A percentile compares a stretch with the other conserved stretches of the same genome.
Evolutionary conservation across 1,140 invertebrate species (phyloP).

Genomic region (Drosophila nannoptera): DNA sequence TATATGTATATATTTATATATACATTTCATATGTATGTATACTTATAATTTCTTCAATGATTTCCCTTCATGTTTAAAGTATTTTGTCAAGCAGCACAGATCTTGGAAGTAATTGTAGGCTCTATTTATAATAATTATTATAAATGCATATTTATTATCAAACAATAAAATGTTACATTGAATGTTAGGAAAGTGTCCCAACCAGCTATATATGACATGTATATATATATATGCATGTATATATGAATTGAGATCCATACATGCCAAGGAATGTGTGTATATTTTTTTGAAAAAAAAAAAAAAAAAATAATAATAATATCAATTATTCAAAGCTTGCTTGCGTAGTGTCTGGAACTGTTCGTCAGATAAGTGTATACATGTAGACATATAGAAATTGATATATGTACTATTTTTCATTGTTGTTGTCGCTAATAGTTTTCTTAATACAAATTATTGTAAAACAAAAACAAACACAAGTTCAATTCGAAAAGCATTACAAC

Average conservation of each 20-base stretch:
- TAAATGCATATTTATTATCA: slow-evolving; percentile 6
- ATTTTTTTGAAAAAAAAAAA: slow-evolving; percentile 18
- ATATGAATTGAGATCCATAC: slow-evolving; percentile 2
- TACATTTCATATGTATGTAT: slow-evolving; percentile 10
- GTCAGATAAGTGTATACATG: background rate
- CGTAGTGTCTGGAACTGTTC: slow-evolving; percentile 24
- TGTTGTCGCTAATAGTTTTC: slow-evolving; percentile 20
- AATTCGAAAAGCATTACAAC: slow-evolving; percentile 10
- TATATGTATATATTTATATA: slow-evolving; percentile 10
- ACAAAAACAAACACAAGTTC: slow-evolving; percentile 11
- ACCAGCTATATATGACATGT: background rate
- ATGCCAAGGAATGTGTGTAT: slow-evolving; percentile 18
- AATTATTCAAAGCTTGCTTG: slow-evolving; percentile 36
- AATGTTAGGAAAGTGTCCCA: slow-evolving; percentile 33
- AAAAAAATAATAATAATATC: background rate
- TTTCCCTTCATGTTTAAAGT: slow-evolving; percentile 10
- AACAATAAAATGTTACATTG: slow-evolving; percentile 29
- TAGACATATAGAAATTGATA: slow-evolving; percentile 5
- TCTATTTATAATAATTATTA: slow-evolving; percentile 10
- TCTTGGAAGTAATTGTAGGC: slow-evolving; percentile 9
- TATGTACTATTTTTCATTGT: slow-evolving; percentile 16
- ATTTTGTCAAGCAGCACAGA: slow-evolving; percentile 16
- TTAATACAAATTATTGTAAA: slow-evolving; percentile 5
- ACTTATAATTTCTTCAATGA: background rate
- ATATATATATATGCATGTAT: background rate